phyloP scores from a whole-genome alignment of 2,888 invertebrate species.

The Caenorhabditis drosophilae region DNA sequence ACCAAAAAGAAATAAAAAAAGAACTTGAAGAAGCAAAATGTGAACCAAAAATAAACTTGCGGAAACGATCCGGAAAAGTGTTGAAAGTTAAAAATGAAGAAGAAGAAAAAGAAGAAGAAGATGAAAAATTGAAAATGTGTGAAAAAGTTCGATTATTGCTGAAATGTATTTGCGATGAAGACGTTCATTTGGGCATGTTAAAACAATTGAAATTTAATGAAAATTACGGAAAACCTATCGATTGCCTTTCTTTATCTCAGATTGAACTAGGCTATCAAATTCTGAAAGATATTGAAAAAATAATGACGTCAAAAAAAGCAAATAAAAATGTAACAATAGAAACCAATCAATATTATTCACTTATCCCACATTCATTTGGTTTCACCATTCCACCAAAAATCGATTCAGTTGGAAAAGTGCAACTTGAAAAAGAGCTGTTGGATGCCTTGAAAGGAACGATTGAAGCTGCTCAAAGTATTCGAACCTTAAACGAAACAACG shows the following conservation, averaged over 20 bases:
- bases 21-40: constrained; percentile 4
- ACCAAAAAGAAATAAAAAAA: constrained; percentile 7
- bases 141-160: constrained; percentile 20
- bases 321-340: constrained; percentile 1
- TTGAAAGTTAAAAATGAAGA: constrained; percentile 5
- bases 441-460: constrained; percentile 31
- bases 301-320: constrained; percentile 7
- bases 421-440: constrained; percentile 24
- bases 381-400: constrained; percentile 27
- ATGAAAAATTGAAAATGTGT: neutral
- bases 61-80: constrained; percentile 4
- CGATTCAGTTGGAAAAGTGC: constrained; percentile 12
- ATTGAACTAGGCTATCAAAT: constrained; percentile 27
- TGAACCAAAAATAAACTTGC: constrained; percentile 5
- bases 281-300: constrained; percentile 16
- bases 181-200: constrained; percentile 29
- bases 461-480: constrained; percentile 25
- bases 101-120: neutral
- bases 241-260: constrained; percentile 23
- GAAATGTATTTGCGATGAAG: constrained; percentile 35
- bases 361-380: constrained; percentile 35
- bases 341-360: constrained; percentile 33
- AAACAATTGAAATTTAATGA: constrained; percentile 36
- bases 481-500: constrained; percentile 11
- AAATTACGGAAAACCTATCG: constrained; percentile 22